phyloP scores from a whole-genome alignment of 1,140 invertebrate genomes.

The Lamellibrachia luymesi region DNA sequence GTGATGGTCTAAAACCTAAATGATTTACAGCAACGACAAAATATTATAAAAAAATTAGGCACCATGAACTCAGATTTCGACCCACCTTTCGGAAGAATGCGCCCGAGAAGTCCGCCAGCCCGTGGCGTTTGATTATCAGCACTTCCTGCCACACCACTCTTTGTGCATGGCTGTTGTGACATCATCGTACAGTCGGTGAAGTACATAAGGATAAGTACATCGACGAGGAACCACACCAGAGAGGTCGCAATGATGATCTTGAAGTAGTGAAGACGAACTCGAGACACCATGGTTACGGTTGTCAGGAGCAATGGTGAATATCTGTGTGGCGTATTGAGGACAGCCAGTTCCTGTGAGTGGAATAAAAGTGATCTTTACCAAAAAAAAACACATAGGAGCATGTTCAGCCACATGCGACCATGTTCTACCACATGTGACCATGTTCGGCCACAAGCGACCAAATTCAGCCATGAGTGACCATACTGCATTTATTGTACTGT shows the following conservation, averaged over 20 bases:
- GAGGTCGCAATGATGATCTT: slow-evolving; percentile 92
- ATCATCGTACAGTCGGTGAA: slow-evolving; percentile 77
- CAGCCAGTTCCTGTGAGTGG: background rate
- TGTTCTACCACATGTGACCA: background rate
- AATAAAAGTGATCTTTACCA: background rate
- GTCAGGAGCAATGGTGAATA: background rate
- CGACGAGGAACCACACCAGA: slow-evolving; percentile 91
- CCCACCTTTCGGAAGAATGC: slow-evolving; percentile 17
- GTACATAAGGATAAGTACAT: slow-evolving; percentile 86
- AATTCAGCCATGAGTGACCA: background rate
- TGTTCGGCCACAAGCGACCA: background rate
- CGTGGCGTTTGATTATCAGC: background rate
- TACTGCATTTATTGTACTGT: background rate
- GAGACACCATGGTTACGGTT: slow-evolving; percentile 41
- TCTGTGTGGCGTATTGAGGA: background rate
- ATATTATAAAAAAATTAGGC: background rate
- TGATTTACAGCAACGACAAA: background rate
- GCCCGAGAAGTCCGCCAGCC: slow-evolving; percentile 4
- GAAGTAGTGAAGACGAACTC: slow-evolving; percentile 62
- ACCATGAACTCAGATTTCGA: background rate
- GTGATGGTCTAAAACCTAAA: background rate
- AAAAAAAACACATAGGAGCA: background rate
- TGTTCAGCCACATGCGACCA: background rate
- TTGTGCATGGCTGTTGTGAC: background rate
- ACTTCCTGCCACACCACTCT: background rate